Base-by-base conservation (phyloP, 2,888 invertebrate species). In the Emmelina monodactyla region DNA sequence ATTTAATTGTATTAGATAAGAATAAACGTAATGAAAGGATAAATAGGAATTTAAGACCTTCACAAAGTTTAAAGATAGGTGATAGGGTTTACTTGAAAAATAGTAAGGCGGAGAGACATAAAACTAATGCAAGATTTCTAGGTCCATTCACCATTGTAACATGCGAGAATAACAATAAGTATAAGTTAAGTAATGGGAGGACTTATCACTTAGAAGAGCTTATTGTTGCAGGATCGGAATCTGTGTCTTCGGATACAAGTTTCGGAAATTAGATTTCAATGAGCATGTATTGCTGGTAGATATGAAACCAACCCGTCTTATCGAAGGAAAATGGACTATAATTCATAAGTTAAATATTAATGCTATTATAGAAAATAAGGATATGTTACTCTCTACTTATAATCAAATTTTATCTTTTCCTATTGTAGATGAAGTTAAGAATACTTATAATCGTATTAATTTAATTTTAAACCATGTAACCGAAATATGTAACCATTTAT, bases 151-250 rank as follows among this genome's bases (percentile, higher is more conserved):
- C 5, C 5, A 19, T 19, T 9, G 9, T 6, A 19, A 19, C 5
- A 9, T 19, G 19, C 9, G 5, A 6, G 9, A 9, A 19, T 6
- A 5, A 19, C 9, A 38, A 39, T 16, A 42, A 42, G 22, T 42
- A 37, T 36, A 42, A 29, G 33, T 34, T 42, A 28, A 39, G 12
- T 16, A 38, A 42, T 31, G 38, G 35, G 2, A 31, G 16, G 31
- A 33, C 29, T 16, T 42, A 39, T 36, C 42, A 39, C 14, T 22
- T 40, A 22, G 38, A 42, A 14, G 39, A 39, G 39, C 36, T 39
- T 16, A 9, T 36, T 38, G 38, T 42, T 40, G 16, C 40, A 42
- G 37, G 28, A 7, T 32, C 33, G 3, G 32, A 37, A 29, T 6
- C 22, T 10, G 10, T n/a, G n/a, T n/a, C 25, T 14, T 37, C 31